phyloP scores from a whole-genome alignment of 2,888 invertebrate species.

The Papilio elwesi region DNA sequence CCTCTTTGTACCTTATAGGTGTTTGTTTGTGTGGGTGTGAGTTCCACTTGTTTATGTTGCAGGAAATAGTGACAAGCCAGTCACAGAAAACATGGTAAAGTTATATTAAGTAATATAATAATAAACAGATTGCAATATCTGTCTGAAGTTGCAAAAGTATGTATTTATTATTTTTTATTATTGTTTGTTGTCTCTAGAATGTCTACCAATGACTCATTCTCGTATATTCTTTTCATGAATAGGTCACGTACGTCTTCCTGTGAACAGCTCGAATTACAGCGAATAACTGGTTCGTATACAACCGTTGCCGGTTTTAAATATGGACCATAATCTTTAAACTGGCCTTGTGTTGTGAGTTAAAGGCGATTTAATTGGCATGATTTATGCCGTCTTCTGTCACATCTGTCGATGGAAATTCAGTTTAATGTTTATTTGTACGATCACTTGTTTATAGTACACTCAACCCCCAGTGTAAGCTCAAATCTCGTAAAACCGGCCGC shows the following conservation, averaged over 20 bases:
- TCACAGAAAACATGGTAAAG: no score
- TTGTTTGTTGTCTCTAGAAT: not conserved
- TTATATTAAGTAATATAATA: no score
- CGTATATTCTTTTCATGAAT: not conserved
- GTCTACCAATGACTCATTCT: not conserved
- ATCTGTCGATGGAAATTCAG: not conserved
- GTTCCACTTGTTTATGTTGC: no score
- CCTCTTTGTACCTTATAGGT: no score
- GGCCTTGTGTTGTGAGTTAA: constrained; percentile 13
- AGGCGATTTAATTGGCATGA: constrained; percentile 29
- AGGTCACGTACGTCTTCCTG: constrained; percentile 8
- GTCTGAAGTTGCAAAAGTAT: no score
- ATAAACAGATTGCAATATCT: no score
- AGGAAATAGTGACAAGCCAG: no score
- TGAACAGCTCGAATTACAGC: constrained; percentile 17
- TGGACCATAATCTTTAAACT: constrained; percentile 26
- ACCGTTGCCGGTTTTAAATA: constrained; percentile 21
- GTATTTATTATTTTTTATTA: not conserved
- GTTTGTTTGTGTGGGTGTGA: no score
- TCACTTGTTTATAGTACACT: not conserved
- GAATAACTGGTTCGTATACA: constrained; percentile 6
- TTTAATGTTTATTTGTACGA: not conserved
- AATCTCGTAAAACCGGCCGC: no score
- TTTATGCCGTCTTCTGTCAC: constrained; percentile 13
- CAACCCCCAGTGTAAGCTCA: no score